Conservation (phyloP, 2,888 invertebrate genomes). For the Ditylenchus weischeri region DNA sequence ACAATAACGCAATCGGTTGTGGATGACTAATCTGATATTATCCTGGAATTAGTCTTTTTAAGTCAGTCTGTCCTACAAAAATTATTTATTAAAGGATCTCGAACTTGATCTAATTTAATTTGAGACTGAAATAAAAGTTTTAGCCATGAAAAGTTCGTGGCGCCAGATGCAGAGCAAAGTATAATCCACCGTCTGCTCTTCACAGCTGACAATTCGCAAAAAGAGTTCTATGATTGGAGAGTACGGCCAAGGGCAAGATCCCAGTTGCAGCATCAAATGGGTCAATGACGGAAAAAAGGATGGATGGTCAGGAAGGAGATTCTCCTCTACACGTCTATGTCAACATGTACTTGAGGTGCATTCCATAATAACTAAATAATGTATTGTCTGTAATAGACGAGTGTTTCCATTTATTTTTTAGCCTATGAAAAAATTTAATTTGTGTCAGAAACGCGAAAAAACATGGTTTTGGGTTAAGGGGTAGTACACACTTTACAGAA, state of each 20-base stretch:
- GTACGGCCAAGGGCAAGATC: constrained; percentile 37
- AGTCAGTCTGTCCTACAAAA: no score
- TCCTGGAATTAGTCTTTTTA: no score
- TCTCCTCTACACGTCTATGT: constrained; percentile 39
- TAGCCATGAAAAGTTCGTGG: constrained; percentile 1
- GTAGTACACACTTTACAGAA: no score
- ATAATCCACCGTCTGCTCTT: constrained; percentile 40
- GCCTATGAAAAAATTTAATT: no score
- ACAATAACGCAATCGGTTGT: no score
- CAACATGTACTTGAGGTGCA: constrained; percentile 49
- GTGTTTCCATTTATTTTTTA: no score
- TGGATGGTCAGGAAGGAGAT: constrained; percentile 24
- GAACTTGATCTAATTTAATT: no score
- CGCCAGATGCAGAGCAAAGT: constrained; percentile 44
- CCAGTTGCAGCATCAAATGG: background rate
- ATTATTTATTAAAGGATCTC: no score
- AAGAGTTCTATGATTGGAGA: constrained; percentile 43
- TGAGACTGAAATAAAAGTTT: background rate
- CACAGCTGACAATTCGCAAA: constrained; percentile 28
- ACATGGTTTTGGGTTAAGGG: no score
- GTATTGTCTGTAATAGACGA: no score
- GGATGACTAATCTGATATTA: no score
- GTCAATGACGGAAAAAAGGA: background rate
- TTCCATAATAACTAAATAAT: background rate
- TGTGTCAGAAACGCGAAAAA: no score